Evolutionary conservation across 2,797 vertebrate genomes (phyloP), one percentile per base, ranked within the genome.

Genomic region (Holocentrus rufus): DNA sequence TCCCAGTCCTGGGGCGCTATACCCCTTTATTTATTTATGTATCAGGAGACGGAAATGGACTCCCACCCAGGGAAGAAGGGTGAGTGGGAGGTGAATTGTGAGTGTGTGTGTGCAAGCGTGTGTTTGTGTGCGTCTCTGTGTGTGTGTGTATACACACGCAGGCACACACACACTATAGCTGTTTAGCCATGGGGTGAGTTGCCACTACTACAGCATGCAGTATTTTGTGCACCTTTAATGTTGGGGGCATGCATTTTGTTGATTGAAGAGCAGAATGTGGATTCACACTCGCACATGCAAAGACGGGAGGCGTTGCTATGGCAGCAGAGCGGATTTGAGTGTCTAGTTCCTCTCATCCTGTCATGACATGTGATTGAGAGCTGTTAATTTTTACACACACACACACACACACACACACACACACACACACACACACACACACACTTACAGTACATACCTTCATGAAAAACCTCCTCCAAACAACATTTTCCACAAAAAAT

Each of bases 1-100:
- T 80, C 76, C 70, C 74, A 64, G 84, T 91, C 92, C 91, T 83
- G 83, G 79, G 92, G 92, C 93, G 82, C 87, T 85, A 88, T 79
- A 83, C 74, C 81, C 84, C 72, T 86, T 81, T 88, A 92, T 93
- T 93, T 93, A 92, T 93, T 93, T 93, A 91, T 92, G 85, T 89
- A 91, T 89, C 84, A 90, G 74, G 77, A 92, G 88, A 90, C 86
- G 90, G 92, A 93, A 91, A 91, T 88, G 89, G 90, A 86, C 85
- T 90, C 87, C 91, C 87, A 89, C 91, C 82, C 85, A 90, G 85
- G 74, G 88, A 88, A 84, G 79, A 88, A 84, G 90, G 91, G 87
- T 92, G 81, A 90, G 66, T 80, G 56, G 65, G 87, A 91, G 89
- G 90, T 92, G 87, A 91, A 80, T 73, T 79, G 79, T 78, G 87